Percentiles rank a stretch among this genome's conserved stretches.
Conservation (phyloP, 37 sponge, comb jelly and placozoan genomes). For the Oopsacas minuta region DNA sequence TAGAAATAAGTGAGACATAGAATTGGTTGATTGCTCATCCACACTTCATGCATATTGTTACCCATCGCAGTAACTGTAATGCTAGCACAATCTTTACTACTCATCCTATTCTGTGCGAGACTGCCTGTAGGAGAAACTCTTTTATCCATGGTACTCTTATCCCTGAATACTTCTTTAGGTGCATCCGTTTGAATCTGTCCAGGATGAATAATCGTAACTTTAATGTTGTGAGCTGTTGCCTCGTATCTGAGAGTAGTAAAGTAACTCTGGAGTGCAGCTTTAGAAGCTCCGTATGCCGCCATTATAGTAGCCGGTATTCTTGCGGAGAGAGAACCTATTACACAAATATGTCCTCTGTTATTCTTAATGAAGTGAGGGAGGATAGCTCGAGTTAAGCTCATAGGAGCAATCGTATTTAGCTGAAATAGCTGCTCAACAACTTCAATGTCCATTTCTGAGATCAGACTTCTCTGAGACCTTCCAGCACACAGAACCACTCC, state of each 20-base stretch:
- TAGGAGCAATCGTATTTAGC: not conserved
- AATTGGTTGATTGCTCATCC: not conserved
- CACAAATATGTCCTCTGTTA: not conserved
- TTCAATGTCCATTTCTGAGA: not conserved
- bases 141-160: not conserved
- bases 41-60: not conserved
- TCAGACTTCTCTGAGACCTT: not conserved
- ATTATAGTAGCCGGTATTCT: not conserved
- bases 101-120: not conserved
- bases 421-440: not conserved
- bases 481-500: not conserved
- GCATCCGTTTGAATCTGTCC: not conserved
- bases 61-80: constrained; percentile 2
- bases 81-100: not conserved
- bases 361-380: not conserved
- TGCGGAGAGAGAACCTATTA: not conserved
- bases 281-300: not conserved
- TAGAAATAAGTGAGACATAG: not conserved
- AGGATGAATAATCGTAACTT: not conserved
- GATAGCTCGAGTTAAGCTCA: not conserved
- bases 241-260: constrained; percentile 7
- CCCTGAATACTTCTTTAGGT: not conserved
- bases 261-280: not conserved
- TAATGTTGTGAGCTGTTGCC: not conserved
- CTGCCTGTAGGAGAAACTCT: not conserved